phyloP scores from a whole-genome alignment of 2,888 invertebrate genomes.

The Eucera pruinosa region DNA sequence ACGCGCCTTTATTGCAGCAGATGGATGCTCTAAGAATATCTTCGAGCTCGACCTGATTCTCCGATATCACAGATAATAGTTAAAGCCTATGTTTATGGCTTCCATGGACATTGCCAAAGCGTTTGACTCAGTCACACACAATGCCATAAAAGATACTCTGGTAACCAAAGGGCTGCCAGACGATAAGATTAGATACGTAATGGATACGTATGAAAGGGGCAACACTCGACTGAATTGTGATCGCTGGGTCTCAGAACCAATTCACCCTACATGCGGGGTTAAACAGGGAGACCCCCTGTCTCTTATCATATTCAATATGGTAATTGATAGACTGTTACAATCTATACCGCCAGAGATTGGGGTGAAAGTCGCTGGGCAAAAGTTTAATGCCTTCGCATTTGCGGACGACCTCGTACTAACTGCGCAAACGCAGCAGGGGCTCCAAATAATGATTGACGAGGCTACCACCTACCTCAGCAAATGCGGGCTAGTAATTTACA shows the following conservation, averaged over 20 bases:
- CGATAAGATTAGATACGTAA: background rate
- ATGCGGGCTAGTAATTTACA: too few species aligned
- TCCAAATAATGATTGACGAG: too few species aligned
- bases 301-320: constrained; percentile 55
- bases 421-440: too few species aligned
- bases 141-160: background rate
- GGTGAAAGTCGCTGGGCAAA: too few species aligned
- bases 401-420: too few species aligned
- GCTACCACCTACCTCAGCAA: too few species aligned
- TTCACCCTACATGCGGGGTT: constrained; percentile 42
- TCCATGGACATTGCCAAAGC: too few species aligned
- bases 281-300: constrained; percentile 67
- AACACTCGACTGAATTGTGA: background rate
- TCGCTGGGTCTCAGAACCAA: background rate
- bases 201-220: background rate
- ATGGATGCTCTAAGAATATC: constrained; percentile 59
- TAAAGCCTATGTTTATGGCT: constrained; percentile 47
- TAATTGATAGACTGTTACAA: constrained; percentile 36
- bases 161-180: background rate
- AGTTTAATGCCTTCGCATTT: background rate
- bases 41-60: constrained; percentile 52
- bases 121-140: constrained; percentile 41
- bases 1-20: constrained; percentile 53
- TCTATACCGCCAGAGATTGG: background rate
- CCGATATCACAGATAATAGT: constrained; percentile 27